Base-by-base conservation (phyloP, 2,888 invertebrate genomes). In the Thumatha senex region DNA sequence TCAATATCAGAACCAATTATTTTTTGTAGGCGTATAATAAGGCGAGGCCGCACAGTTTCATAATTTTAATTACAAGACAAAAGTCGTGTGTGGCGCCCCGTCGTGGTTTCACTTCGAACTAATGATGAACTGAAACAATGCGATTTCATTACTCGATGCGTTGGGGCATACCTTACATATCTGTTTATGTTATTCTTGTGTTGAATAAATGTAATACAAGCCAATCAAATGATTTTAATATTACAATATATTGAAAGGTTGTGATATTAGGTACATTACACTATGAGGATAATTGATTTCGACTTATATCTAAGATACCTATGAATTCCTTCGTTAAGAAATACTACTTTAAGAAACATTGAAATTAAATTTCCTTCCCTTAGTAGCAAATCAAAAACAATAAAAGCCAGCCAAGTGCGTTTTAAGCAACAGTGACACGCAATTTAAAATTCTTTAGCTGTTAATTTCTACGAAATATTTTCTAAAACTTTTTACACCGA, bases 1-100 rank as follows among this genome's bases (percentile, higher is more conserved):
- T 82, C 78, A 72, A 82, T 82, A 78, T 75, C 75, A 54, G 61
- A 72, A 67, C 61, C 70, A 77, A 80, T 81, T 74, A 78, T 69
- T n/a, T n/a, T n/a, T 68, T 58, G 77, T 80, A 69, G 80, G 80
- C 78, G 80, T 74, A 67, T 68, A 66, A 70, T 72, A 66, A 68
- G 67, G 61, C 63, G 62, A 63, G 56, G 70, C 70, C 72, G 73
- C 73, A 71, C 60, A 67, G 64, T 81, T 84, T 81, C 75, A 76
- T 81, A 77, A 82, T 86, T 83, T 83, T 88, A 88, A 89, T 89
- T 86, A 89, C 72, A 63, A 75, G 70, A 86, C 88, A 85, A 85
- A 80, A 74, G 80, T 73, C 59, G 66, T 72, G 63, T 70, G 72
- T 74, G 78, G 82, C 82, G 63, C 81, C 89, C 89, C 78, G 86